Conservation (phyloP, 2,797 vertebrate species). For the Melanogrammus aeglefinus region DNA sequence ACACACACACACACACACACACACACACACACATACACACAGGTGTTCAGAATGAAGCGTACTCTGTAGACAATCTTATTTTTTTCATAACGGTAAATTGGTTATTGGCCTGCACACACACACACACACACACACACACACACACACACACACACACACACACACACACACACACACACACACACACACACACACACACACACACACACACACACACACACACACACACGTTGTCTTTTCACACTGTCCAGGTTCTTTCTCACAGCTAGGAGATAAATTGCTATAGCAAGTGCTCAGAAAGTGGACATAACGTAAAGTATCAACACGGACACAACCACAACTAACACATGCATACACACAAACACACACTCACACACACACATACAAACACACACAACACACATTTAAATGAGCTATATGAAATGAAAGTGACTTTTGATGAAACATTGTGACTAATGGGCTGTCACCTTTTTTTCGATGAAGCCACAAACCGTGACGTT, state of each 20-base stretch:
- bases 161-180: too few species aligned
- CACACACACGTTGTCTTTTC: too few species aligned
- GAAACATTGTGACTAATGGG: slow-evolving; percentile 60
- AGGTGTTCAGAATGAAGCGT: too few species aligned
- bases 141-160: too few species aligned
- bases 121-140: too few species aligned
- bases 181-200: too few species aligned
- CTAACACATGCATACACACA: slow-evolving; percentile 6
- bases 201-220: too few species aligned
- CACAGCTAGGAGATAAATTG: background rate
- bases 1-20: background rate
- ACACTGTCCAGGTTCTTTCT: too few species aligned
- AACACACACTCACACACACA: slow-evolving; percentile 30
- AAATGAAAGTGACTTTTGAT: slow-evolving; percentile 65
- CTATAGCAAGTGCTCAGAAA: slow-evolving; percentile 30
- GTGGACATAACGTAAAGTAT: slow-evolving; percentile 24
- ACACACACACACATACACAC: slow-evolving; percentile 3
- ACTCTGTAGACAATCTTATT: too few species aligned
- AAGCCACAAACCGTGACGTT: slow-evolving; percentile 54
- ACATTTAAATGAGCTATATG: slow-evolving; percentile 33
- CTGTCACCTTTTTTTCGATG: slow-evolving; percentile 47
- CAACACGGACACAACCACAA: slow-evolving; percentile 42
- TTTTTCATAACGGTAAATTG: too few species aligned
- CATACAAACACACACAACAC: slow-evolving; percentile 5
- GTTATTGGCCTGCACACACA: too few species aligned